Conservation (phyloP, 2,113 vertebrate genomes). For the Melospiza georgiana region DNA sequence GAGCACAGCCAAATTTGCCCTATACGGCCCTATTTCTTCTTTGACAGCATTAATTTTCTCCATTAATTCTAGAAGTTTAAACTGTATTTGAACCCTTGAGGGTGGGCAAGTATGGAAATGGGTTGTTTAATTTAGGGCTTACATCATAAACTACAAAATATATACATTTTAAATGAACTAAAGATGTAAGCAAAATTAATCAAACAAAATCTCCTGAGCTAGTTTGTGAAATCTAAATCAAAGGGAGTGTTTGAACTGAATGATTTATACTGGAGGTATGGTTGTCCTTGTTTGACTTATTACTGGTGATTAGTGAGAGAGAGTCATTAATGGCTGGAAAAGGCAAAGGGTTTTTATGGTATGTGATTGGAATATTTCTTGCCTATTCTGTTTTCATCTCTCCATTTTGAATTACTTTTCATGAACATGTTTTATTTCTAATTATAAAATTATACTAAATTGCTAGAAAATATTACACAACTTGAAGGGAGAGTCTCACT, state of each 20-base stretch:
- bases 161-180: neutral
- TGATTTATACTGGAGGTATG: neutral
- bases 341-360: neutral
- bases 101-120: neutral
- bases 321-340: neutral
- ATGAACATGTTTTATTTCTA: neutral
- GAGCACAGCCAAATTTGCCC: neutral
- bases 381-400: neutral
- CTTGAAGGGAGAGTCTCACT: neutral
- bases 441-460: neutral
- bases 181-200: neutral
- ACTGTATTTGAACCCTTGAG: neutral
- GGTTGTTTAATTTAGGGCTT: neutral
- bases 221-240: neutral
- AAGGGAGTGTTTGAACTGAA: neutral
- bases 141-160: neutral
- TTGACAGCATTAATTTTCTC: neutral
- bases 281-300: neutral
- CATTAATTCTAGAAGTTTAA: conserved; percentile 1
- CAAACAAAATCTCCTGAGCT: neutral
- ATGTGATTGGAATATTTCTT: neutral
- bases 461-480: neutral
- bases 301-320: neutral
- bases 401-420: neutral
- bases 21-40: neutral